Evolutionary conservation across 2,888 invertebrate species (phyloP).

Genomic region (Athalia rosae): DNA sequence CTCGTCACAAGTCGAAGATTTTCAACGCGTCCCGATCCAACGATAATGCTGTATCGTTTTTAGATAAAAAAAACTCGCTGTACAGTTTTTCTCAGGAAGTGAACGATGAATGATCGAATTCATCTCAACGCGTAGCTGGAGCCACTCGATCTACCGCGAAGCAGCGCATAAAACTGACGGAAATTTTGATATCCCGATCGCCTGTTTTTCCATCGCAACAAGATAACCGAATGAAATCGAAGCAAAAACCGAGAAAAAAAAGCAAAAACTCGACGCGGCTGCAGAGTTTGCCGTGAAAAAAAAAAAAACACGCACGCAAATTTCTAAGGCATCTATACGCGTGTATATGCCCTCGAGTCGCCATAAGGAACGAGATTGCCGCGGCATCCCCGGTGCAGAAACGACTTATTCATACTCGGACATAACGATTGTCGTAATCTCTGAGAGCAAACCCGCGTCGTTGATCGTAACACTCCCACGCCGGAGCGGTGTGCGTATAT

Average conservation of each 20-base stretch:
- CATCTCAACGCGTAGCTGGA: background rate
- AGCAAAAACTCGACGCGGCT: background rate
- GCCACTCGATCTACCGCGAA: background rate
- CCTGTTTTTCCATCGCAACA: background rate
- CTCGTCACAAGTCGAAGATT: constrained; percentile 25
- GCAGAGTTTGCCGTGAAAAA: too few relatives aligned
- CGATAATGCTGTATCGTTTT: background rate
- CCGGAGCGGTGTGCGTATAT: constrained; percentile 29
- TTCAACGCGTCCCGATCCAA: background rate
- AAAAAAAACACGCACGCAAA: background rate
- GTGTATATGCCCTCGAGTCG: constrained; percentile 6
- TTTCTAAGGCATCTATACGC: background rate
- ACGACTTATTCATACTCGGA: constrained; percentile 42
- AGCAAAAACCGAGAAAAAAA: background rate
- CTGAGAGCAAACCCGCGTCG: constrained; percentile 1
- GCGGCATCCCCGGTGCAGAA: constrained; percentile 34
- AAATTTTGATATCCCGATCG: background rate
- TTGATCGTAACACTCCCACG: constrained; percentile 46
- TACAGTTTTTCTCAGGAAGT: too few relatives aligned
- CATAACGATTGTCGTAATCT: constrained; percentile 45
- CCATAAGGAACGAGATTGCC: constrained; percentile 15
- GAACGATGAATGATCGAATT: too few relatives aligned
- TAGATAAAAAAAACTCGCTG: background rate
- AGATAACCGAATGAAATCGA: background rate
- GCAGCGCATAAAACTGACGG: too few relatives aligned